Conservation (phyloP, 2,113 vertebrate genomes). For the Myotis yumanensis region DNA sequence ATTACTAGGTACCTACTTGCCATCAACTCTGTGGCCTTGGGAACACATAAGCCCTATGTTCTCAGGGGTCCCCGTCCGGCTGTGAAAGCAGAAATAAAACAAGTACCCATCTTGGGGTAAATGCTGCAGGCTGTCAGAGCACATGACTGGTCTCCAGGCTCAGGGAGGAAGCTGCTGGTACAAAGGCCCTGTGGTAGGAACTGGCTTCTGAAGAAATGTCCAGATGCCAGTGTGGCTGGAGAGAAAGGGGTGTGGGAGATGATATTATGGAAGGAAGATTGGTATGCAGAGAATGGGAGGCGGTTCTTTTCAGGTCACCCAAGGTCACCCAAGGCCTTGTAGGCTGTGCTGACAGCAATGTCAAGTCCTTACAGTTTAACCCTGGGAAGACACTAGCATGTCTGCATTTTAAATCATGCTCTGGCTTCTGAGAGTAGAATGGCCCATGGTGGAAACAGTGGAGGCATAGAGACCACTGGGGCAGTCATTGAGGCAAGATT, state of each 20-base stretch:
- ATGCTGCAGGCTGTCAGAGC: background rate
- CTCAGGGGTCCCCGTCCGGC: background rate
- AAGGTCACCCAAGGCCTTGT: background rate
- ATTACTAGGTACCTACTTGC: background rate
- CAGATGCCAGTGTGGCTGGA: background rate
- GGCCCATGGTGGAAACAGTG: background rate
- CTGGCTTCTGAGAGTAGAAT: background rate
- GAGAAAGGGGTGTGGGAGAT: background rate
- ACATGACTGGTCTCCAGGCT: background rate
- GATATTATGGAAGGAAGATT: conserved; percentile 44
- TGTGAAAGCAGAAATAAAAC: background rate
- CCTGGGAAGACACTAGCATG: background rate
- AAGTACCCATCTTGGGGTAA: background rate
- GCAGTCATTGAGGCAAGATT: background rate
- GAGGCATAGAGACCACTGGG: background rate
- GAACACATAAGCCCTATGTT: background rate
- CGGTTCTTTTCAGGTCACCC: conserved; percentile 72
- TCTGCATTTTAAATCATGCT: background rate
- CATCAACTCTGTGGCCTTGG: background rate
- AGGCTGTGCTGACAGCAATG: background rate
- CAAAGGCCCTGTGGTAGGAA: background rate
- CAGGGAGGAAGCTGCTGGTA: too few relatives aligned
- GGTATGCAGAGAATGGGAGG: conserved; percentile 71
- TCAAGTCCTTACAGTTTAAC: background rate
- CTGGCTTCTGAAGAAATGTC: background rate